Base-by-base conservation (phyloP, 2,888 invertebrate species). In the Zygothrica quintamaculata region DNA sequence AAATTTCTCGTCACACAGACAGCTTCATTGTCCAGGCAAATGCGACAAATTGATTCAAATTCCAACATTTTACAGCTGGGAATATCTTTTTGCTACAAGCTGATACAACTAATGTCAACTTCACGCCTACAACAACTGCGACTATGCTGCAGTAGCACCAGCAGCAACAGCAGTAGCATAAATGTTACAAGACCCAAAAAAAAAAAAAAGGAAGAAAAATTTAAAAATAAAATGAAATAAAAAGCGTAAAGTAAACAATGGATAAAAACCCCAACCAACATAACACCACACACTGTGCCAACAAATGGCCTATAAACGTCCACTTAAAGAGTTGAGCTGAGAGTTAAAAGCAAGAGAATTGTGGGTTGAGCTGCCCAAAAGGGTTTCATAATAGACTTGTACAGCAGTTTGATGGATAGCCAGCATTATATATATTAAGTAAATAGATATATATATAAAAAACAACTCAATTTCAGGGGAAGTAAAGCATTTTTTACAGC, bases 11-110 rank as follows among this genome's bases (percentile, higher is more conserved):
- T 29, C 25, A 39, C 62, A 34, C 37, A 34, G 25, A 47, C 62
- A 60, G 53, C 57, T 46, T 53, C 46, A 69, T 68, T 74, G 74
- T 68, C 57, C 59, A 36, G 40, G 26, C 50, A 39, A 66, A 76
- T 60, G 56, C 56, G 52, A 52, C 64, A 72, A 74, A 72, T 70
- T 69, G 81, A 75, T 70, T 74, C 37, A 40, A 74, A 59, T 56
- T 59, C 55, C 59, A 50, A 25, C 50, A 34, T 42, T 15, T 53
- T 48, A 59, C 79, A 80, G 74, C 74, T 80, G 79, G 53, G 53
- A 55, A 59, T 36, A 65, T 42, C 44, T 29, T 51, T 47, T 51
- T n/a, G n/a, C n/a, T n/a, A n/a, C 52, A 42, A 55, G 9, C 22
- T 31, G 26, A 37, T 9, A 36, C 34, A 15, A n/a, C n/a, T n/a